A percentile compares a stretch with the other conserved stretches of the same genome.
Evolutionary conservation across 2,888 invertebrate genomes (phyloP).

Genomic region (Cephus pulcher): DNA sequence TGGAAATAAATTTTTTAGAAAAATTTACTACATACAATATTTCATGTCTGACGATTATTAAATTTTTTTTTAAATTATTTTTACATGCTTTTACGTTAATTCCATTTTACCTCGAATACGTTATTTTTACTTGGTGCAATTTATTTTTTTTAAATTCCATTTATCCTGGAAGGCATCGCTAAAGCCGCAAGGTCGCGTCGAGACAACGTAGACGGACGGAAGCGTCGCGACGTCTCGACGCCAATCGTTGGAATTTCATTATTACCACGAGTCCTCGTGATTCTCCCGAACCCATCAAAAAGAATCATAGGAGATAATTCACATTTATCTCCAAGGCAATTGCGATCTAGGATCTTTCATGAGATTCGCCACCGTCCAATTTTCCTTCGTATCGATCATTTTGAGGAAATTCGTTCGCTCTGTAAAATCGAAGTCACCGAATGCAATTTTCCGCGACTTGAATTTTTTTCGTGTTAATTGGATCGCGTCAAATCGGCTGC

Average conservation of each 20-base stretch:
- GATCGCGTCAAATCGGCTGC: neutral
- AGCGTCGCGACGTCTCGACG: conserved; percentile 42
- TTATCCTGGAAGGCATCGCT: neutral
- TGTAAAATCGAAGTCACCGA: neutral
- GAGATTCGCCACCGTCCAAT: neutral
- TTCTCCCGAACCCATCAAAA: neutral
- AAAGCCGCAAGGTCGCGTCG: conserved; percentile 7
- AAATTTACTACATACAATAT: neutral
- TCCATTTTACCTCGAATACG: neutral
- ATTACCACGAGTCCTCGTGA: conserved; percentile 25
- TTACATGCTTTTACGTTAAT: neutral
- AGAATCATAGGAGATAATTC: neutral
- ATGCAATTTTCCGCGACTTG: neutral
- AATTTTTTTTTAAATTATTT: neutral
- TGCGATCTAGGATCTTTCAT: neutral
- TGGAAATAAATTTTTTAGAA: neutral
- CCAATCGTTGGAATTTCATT: conserved; percentile 32
- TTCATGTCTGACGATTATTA: neutral
- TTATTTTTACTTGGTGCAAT: neutral
- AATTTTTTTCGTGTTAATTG: neutral
- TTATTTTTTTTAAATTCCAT: neutral
- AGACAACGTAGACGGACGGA: conserved; percentile 29
- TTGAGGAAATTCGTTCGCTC: neutral
- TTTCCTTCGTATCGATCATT: neutral
- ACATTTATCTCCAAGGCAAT: neutral